Conservation (phyloP, 2,888 invertebrate species). For the Mesodorylaimus sp. region DNA sequence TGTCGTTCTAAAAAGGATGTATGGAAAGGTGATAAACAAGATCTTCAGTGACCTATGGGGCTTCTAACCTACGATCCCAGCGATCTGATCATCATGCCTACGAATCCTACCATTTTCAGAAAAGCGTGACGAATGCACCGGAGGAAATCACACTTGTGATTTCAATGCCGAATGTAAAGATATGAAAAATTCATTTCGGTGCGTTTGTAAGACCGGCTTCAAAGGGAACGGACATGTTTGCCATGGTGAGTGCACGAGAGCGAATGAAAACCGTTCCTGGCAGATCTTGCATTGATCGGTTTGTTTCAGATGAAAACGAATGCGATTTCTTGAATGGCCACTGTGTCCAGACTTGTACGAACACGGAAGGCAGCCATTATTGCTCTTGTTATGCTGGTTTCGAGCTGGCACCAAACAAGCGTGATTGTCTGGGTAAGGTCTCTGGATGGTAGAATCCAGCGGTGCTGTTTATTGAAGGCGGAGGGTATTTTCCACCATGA, state of each 20-base stretch:
- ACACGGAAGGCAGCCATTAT: slow-evolving; percentile 29
- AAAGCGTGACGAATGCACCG: slow-evolving; percentile 15
- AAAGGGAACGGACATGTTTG: slow-evolving; percentile 20
- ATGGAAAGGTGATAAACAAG: too few relatives aligned
- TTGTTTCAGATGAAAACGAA: slow-evolving; percentile 25
- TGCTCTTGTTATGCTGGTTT: slow-evolving; percentile 31
- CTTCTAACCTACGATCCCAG: too few relatives aligned
- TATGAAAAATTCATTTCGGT: slow-evolving; percentile 16
- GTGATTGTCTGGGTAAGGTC: slow-evolving; percentile 30
- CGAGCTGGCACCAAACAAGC: slow-evolving; percentile 23
- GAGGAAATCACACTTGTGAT: slow-evolving; percentile 16
- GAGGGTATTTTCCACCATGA: background rate
- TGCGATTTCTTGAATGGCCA: slow-evolving; percentile 30
- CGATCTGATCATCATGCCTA: too few relatives aligned
- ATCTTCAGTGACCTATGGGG: too few relatives aligned
- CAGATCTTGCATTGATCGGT: background rate
- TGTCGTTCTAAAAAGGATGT: too few relatives aligned
- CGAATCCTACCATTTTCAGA: background rate
- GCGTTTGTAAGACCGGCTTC: slow-evolving; percentile 19
- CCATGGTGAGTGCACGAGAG: slow-evolving; percentile 13
- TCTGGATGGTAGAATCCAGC: too few relatives aligned
- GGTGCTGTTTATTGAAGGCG: background rate
- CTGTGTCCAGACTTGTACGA: slow-evolving; percentile 30
- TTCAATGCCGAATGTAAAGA: slow-evolving; percentile 17
- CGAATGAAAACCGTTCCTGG: background rate